Conservation (phyloP, 1,140 invertebrate species). For the Diplogasteroides magnus region DNA sequence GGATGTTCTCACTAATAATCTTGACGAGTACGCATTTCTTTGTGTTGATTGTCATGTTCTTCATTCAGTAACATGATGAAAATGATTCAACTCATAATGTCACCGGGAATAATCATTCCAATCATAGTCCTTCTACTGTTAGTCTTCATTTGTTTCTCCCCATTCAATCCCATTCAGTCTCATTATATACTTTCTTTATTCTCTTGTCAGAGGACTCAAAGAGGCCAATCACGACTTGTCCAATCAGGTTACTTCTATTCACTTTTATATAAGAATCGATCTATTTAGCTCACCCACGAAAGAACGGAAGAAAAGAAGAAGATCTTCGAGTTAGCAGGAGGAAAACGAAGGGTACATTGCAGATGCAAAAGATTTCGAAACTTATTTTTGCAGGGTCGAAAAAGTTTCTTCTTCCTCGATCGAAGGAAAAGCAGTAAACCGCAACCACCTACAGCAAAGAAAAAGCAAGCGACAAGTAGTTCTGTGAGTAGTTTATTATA, state of each 20-base stretch:
- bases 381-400: too few species aligned
- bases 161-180: slow-evolving; percentile 58
- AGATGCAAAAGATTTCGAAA: slow-evolving; percentile 21
- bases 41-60: too few species aligned
- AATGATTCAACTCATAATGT: too few species aligned
- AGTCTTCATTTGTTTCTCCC: slow-evolving; percentile 23
- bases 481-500: too few species aligned
- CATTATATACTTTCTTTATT: slow-evolving; percentile 87
- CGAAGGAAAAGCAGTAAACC: slow-evolving; percentile 6
- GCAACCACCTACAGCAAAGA: slow-evolving; percentile 6
- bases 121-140: slow-evolving; percentile 74
- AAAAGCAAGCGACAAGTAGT: too few species aligned
- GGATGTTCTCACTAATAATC: slow-evolving; percentile 67
- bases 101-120: slow-evolving; percentile 86
- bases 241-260: slow-evolving; percentile 62
- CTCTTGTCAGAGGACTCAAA: slow-evolving; percentile 75
- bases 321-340: slow-evolving; percentile 75
- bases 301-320: slow-evolving; percentile 82
- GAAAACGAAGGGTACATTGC: slow-evolving; percentile 31
- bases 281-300: slow-evolving; percentile 69
- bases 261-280: slow-evolving; percentile 51
- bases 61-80: too few species aligned
- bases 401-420: not conserved
- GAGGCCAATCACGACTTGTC: slow-evolving; percentile 85
- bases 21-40: too few species aligned